Evolutionary conservation across 92 coral and sea anemone genomes (phyloP).

Genomic region (Palythoa grandis): DNA sequence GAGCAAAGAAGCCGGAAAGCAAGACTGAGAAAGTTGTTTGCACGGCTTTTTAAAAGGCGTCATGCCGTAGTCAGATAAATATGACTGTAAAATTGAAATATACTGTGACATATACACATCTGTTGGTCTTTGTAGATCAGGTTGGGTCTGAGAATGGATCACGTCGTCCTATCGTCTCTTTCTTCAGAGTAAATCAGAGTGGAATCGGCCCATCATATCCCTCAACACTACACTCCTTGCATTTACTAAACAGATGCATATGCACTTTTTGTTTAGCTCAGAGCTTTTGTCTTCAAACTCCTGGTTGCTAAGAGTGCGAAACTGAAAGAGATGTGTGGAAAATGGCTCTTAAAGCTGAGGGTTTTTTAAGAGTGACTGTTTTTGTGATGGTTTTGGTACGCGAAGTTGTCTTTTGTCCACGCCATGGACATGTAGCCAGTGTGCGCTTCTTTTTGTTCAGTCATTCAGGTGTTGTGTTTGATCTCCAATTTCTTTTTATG

Average conservation of each 20-base stretch:
- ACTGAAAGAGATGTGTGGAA: background rate
- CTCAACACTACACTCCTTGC: background rate
- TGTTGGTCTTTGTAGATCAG: background rate
- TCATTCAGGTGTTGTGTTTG: too few species aligned
- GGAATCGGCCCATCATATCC: background rate
- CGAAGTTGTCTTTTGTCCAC: too few species aligned
- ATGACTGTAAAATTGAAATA: background rate
- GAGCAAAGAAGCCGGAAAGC: slow-evolving; percentile 11
- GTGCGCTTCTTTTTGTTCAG: too few species aligned
- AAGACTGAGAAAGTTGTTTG: slow-evolving; percentile 40
- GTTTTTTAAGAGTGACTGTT: too few species aligned
- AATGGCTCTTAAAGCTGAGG: background rate
- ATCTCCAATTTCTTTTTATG: too few species aligned
- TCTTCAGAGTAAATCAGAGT: background rate
- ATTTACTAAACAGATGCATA: background rate
- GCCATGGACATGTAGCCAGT: too few species aligned
- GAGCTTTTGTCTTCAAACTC: background rate
- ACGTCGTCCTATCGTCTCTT: background rate
- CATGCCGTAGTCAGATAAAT: slow-evolving; percentile 20
- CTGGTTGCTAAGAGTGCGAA: background rate
- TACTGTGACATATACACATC: background rate
- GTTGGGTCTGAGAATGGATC: background rate
- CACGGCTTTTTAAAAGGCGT: slow-evolving; percentile 38
- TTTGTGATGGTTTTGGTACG: too few species aligned
- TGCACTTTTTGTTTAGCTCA: background rate